Conservation (phyloP, 1,140 invertebrate genomes). For the Antheraea mylitta region DNA sequence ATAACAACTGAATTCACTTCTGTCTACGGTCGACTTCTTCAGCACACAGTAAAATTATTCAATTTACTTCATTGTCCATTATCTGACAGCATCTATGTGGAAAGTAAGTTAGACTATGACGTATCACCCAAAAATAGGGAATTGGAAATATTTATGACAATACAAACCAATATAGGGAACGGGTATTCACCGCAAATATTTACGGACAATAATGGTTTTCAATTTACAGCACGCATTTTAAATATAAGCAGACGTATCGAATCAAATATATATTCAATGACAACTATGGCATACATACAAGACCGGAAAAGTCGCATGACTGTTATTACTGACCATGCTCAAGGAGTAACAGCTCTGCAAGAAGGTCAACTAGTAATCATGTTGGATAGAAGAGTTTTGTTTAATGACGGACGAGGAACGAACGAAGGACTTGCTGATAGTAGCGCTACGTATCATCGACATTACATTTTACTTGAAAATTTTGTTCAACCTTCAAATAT, state of each 20-base stretch:
- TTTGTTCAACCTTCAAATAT: conserved; percentile 44
- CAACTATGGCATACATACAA: conserved; percentile 90
- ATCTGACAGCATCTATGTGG: conserved; percentile 82
- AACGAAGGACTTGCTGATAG: conserved; percentile 95
- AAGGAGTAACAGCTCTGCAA: conserved; percentile 89
- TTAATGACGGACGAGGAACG: conserved; percentile 92
- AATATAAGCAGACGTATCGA: conserved; percentile 81
- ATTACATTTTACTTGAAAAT: conserved; percentile 90
- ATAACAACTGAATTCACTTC: conserved; percentile 86
- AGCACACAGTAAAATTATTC: conserved; percentile 85
- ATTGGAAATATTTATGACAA: conserved; percentile 90
- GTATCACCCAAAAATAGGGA: conserved; percentile 86
- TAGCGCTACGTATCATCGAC: conserved; percentile 86
- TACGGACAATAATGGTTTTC: conserved; percentile 94
- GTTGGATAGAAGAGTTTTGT: conserved; percentile 90
- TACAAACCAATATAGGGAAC: conserved; percentile 86
- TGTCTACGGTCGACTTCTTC: conserved; percentile 83
- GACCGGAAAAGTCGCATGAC: conserved; percentile 86
- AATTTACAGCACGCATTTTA: conserved; percentile 61
- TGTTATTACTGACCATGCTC: conserved; percentile 90
- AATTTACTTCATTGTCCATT: conserved; percentile 80
- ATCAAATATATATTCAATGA: conserved; percentile 94
- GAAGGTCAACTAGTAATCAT: conserved; percentile 92
- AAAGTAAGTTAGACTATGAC: conserved; percentile 86
- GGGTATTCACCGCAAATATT: conserved; percentile 87